Base-by-base conservation (phyloP, 2,888 invertebrate genomes). In the Philaethria dido region DNA sequence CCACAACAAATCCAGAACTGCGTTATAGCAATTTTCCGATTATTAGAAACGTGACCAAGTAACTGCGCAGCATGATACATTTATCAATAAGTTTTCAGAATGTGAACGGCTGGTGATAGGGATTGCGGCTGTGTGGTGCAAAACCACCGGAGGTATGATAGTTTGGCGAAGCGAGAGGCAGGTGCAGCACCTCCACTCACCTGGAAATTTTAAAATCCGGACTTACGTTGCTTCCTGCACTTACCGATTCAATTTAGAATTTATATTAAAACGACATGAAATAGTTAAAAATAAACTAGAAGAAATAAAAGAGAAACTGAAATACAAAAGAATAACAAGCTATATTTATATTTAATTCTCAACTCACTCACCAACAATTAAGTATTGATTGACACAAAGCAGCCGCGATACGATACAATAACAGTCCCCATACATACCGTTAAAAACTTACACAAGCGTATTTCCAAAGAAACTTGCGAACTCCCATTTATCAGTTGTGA, bases 381-480 rank as follows among this genome's bases (percentile, higher is more conserved):
- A n/a, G n/a, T n/a, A n/a, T n/a, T n/a, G n/a, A n/a, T 22, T 42
- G 57, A 42, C 42, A 57, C 39, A 42, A 57, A 57, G 39, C n/a
- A n/a, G n/a, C n/a, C n/a, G 5, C 22, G 5, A 42, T 57, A 42
- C 22, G 39, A 57, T 57, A 25, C 42, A 57, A 57, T 57, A 57
- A 57, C 57, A 22, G 25, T 42, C 11, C 42, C 39, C 39, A 57
- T 57, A 57, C 42, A 57, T 57, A 42, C 42, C 25, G 22, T 42
- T 57, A 42, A 57, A 57, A 57, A 57, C 42, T 57, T 42, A n/a
- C 39, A 25, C 42, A 55, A 55, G 54, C 62, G 39, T 52, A 39
- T 59, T 50, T 62, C 64, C 55, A 64, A 62, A 62, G 61, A 59
- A 67, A 67, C 57, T 67, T 47, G 29, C 62, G n/a, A 48, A 65